phyloP scores from a whole-genome alignment of 2,888 invertebrate genomes.

The Criorhina ranunculi region DNA sequence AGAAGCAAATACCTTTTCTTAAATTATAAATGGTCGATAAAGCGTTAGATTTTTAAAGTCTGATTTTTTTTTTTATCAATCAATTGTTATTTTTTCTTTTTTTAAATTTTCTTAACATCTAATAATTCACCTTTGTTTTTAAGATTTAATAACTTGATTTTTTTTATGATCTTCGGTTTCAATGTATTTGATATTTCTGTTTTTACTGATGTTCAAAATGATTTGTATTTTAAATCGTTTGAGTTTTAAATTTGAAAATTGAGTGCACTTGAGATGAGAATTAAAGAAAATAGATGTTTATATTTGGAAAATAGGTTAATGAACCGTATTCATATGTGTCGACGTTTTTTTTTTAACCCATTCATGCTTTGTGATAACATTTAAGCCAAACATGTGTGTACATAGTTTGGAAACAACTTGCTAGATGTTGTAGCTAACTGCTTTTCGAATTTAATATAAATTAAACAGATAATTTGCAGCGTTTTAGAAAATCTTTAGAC shows the following conservation, averaged over 20 bases:
- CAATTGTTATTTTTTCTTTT: constrained; percentile 36
- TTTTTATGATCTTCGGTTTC: constrained; percentile 32
- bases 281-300: not conserved
- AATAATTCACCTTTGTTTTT: constrained; percentile 69
- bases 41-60: constrained; percentile 76
- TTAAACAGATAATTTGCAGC: too few relatives aligned
- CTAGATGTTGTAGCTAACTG: too few relatives aligned
- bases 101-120: constrained; percentile 54
- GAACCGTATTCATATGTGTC: not conserved
- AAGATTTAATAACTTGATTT: constrained; percentile 53
- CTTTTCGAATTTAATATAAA: too few relatives aligned
- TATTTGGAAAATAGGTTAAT: not conserved
- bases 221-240: constrained; percentile 41
- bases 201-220: constrained; percentile 13
- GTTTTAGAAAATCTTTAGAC: too few relatives aligned
- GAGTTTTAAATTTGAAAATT: constrained; percentile 50
- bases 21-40: constrained; percentile 75
- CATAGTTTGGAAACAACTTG: too few relatives aligned
- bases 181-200: constrained; percentile 45
- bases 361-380: not conserved
- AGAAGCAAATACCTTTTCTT: constrained; percentile 42
- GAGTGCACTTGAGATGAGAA: constrained; percentile 45
- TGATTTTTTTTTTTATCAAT: constrained; percentile 49
- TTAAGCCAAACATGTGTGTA: not conserved
- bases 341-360: constrained; percentile 31